Evolutionary conservation across 2,797 vertebrate species (phyloP), one percentile per base, ranked within the genome.

Genomic region (Prunella strophiata): DNA sequence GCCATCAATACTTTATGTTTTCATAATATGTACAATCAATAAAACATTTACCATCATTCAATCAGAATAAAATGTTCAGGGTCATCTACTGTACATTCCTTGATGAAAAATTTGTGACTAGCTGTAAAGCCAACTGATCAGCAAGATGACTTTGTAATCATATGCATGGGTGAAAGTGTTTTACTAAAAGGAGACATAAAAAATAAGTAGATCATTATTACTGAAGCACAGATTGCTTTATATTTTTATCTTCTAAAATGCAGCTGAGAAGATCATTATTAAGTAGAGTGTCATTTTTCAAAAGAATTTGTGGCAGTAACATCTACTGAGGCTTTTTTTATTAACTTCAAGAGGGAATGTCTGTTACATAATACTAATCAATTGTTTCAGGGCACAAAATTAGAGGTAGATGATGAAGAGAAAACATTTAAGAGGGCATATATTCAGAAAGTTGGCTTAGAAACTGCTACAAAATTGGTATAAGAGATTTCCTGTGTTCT

Each of bases 191-290:
- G 36, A 88, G 76, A 55, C 25, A 75, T 57, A 73, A 94, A 85
- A 91, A 89, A 75, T 73, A 72, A 76, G 47, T 73, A 79, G 82
- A 84, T 74, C 30, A 4, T 96, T 82, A 90, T 92, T 94, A 79
- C 55, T 88, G 67, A 79, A 91, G 59, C 42, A 61, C 57, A 90
- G 71, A 88, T 86, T 76, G 63, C 77, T 95, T 92, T 95, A 30
- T 81, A 91, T 72, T 95, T 96, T 96, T 95, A 76, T 82, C 83
- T 93, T 90, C 63, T 86, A 80, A 91, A 93, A 86, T 77, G 77
- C 63, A 91, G 45, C 50, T 74, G 61, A 84, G 83, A 88, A 93
- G 76, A 95, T 91, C 63, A 66, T 91, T 82, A 79, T 94, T 82
- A 91, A 94, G 91, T 82, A 82, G 30, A 70, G 25, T 94, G 91